A percentile compares a stretch with the other conserved stretches of the same genome.
phyloP scores from a whole-genome alignment of 1,140 invertebrate genomes.

The Plectrocnemia conspersa region DNA sequence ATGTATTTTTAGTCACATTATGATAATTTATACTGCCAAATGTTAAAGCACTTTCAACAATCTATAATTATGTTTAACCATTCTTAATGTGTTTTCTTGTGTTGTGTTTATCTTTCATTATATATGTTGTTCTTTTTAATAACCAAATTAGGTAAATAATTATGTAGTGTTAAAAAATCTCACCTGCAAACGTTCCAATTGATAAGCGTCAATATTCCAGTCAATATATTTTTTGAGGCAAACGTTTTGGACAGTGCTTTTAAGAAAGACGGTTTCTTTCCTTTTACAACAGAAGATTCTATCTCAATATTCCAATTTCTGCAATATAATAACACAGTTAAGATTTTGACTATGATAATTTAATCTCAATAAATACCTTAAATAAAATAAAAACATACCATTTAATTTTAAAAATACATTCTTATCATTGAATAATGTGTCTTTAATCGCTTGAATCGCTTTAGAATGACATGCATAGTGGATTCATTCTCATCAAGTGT shows the following conservation, averaged over 20 bases:
- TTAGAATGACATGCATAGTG: no score
- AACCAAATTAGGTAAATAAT: neutral
- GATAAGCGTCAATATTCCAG: slow-evolving; percentile 15
- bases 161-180: neutral
- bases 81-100: neutral
- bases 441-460: no score
- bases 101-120: neutral
- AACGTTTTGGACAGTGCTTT: slow-evolving; percentile 5
- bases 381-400: neutral
- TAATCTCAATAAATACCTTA: no score
- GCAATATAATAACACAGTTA: slow-evolving; percentile 11
- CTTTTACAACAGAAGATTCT: neutral
- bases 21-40: neutral
- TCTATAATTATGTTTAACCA: no score
- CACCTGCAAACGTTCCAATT: slow-evolving; percentile 9
- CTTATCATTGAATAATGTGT: no score
- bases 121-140: neutral
- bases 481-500: no score
- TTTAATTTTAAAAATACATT: neutral
- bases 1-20: neutral
- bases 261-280: slow-evolving; percentile 2
- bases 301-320: slow-evolving; percentile 18
- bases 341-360: no score
- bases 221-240: slow-evolving; percentile 3
- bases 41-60: no score